A percentile compares a stretch with the other conserved stretches of the same genome.
Conservation (phyloP, 2,888 invertebrate genomes). For the Serripes groenlandicus region DNA sequence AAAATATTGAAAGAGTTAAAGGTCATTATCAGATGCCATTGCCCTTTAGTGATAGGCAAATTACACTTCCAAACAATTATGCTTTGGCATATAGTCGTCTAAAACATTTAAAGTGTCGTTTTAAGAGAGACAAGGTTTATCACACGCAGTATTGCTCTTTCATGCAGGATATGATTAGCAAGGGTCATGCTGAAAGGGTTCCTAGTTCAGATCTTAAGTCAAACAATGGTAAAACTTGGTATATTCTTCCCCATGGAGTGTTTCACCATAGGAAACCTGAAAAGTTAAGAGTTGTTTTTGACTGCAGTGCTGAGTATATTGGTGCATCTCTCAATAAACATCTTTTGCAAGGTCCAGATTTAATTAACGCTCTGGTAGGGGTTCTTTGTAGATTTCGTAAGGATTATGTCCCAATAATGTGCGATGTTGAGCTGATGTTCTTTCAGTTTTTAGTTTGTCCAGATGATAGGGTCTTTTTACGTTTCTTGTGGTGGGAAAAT, state of each 20-base stretch:
- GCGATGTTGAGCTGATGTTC: constrained; percentile 64
- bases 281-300: constrained; percentile 61
- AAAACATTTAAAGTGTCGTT: background rate
- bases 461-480: constrained; percentile 46
- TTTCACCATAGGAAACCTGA: constrained; percentile 38
- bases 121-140: background rate
- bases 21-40: constrained; percentile 25
- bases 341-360: constrained; percentile 61
- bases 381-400: constrained; percentile 60
- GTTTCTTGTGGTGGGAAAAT: constrained; percentile 60
- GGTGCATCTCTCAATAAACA: constrained; percentile 47
- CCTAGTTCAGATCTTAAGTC: too few species aligned
- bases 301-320: constrained; percentile 48
- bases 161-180: constrained; percentile 20
- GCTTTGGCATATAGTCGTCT: background rate
- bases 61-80: constrained; percentile 4
- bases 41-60: background rate
- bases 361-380: constrained; percentile 56
- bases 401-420: constrained; percentile 47
- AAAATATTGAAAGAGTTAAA: background rate
- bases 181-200: constrained; percentile 32
- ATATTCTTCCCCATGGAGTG: constrained; percentile 50
- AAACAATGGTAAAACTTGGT: constrained; percentile 22
- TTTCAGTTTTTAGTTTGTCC: constrained; percentile 44
- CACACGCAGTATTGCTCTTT: background rate